Conservation (phyloP, 2,888 invertebrate species). For the Protonemura montana region DNA sequence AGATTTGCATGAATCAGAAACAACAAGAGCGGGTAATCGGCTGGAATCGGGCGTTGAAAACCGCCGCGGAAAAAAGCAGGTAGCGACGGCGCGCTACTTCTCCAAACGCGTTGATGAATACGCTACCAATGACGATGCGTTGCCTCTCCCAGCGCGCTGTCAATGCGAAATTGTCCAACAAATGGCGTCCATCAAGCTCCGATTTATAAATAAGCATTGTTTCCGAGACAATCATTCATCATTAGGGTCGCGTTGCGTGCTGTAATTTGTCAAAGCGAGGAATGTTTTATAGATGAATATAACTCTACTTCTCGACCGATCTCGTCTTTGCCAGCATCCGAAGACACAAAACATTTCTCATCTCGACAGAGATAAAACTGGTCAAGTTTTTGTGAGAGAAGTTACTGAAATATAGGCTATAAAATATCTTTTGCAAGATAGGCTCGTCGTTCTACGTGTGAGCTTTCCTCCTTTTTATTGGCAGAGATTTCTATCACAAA, state of each 20-base stretch:
- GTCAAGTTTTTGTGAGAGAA: not conserved
- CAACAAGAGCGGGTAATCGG: not conserved
- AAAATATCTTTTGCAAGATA: slow-evolving; percentile 4
- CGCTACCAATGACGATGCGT: not conserved
- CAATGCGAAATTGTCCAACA: not conserved
- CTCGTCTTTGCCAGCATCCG: not conserved
- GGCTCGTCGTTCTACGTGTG: not conserved
- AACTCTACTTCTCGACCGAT: not conserved
- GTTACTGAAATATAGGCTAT: not conserved
- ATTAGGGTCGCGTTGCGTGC: not conserved
- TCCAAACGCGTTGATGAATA: too few relatives aligned
- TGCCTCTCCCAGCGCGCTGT: not conserved
- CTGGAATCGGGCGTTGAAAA: not conserved
- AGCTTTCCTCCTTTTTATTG: not conserved
- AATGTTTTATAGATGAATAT: slow-evolving; percentile 12
- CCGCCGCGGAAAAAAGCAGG: not conserved
- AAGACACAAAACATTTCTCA: not conserved
- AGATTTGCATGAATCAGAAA: not conserved
- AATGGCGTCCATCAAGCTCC: not conserved
- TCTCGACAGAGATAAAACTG: slow-evolving; percentile 12
- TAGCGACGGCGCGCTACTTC: not conserved
- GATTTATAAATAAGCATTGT: slow-evolving; percentile 3
- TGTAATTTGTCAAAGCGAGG: not conserved
- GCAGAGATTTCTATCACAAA: not conserved
- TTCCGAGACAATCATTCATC: not conserved